These are phyloP conservation scores for Sturnus vulgaris DNA, from an alignment of 2,113 vertebrate species.

Conservation along the genomic window DNA sequence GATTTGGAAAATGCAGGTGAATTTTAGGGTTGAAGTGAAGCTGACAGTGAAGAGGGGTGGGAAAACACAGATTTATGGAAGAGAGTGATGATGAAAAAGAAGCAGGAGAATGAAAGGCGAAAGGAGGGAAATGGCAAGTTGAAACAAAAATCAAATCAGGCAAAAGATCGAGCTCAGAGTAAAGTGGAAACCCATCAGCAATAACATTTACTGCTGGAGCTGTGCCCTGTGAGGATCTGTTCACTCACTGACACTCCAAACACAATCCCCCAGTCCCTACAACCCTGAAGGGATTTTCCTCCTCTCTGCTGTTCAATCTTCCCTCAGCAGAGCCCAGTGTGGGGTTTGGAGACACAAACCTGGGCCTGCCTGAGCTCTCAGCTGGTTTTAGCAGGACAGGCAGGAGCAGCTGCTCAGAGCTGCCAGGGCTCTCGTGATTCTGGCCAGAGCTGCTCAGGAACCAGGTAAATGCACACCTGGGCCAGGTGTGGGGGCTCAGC, in stretches of 20 bases:
- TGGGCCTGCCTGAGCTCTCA: not conserved
- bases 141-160: not conserved
- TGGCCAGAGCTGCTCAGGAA: not conserved
- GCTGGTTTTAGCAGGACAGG: not conserved
- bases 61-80: not conserved
- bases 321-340: accelerated
- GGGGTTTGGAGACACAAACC: not conserved
- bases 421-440: no score
- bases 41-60: not conserved
- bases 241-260: not conserved
- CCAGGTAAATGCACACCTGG: not conserved
- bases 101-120: not conserved
- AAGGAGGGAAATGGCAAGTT: not conserved
- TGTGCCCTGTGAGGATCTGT: not conserved
- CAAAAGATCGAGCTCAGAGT: not conserved
- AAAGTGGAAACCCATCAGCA: not conserved
- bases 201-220: not conserved
- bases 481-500: accelerated
- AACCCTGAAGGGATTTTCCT: not conserved
- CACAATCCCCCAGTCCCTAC: not conserved
- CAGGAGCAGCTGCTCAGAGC: not conserved
- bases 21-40: not conserved
- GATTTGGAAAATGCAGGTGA: not conserved
- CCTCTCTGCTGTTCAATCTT: no score
- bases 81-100: not conserved